These are phyloP conservation scores for Holotrichia oblita DNA, from an alignment of 1,140 invertebrate species.

Conservation along the genomic window DNA sequence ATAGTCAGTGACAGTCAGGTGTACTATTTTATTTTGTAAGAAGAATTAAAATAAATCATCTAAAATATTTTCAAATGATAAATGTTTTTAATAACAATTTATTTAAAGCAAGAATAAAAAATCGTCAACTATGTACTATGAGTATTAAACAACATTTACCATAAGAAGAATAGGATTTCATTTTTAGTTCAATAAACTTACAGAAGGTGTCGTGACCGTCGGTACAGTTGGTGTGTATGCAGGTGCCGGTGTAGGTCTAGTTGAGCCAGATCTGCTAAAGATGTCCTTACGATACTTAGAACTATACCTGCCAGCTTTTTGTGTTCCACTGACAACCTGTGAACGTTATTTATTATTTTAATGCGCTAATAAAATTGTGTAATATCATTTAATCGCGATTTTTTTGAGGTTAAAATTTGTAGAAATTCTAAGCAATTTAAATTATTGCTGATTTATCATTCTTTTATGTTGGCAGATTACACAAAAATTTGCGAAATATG, in stretches of 20 bases:
- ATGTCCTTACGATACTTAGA: conserved; percentile 56
- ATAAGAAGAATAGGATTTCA: background rate
- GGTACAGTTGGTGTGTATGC: conserved; percentile 46
- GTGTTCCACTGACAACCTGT: conserved; percentile 1
- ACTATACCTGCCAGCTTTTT: conserved; percentile 51
- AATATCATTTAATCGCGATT: too few species aligned
- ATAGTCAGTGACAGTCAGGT: conserved; percentile 38
- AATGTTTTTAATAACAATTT: conserved; percentile 27
- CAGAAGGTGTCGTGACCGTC: conserved; percentile 42
- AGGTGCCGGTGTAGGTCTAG: conserved; percentile 51
- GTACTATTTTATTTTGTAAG: conserved; percentile 50
- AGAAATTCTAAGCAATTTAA: background rate
- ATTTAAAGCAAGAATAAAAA: background rate
- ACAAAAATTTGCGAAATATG: too few species aligned
- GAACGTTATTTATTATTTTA: background rate
- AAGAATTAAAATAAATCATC: background rate
- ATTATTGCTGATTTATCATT: background rate
- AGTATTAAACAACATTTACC: background rate
- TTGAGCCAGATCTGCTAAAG: conserved; percentile 47
- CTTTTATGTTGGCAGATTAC: too few species aligned
- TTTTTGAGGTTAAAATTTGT: too few species aligned
- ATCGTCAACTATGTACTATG: background rate
- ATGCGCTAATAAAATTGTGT: too few species aligned
- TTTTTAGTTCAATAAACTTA: conserved; percentile 44
- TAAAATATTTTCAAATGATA: background rate